phyloP scores from a whole-genome alignment of 2,113 vertebrate genomes.

The Sinosuthora webbiana region DNA sequence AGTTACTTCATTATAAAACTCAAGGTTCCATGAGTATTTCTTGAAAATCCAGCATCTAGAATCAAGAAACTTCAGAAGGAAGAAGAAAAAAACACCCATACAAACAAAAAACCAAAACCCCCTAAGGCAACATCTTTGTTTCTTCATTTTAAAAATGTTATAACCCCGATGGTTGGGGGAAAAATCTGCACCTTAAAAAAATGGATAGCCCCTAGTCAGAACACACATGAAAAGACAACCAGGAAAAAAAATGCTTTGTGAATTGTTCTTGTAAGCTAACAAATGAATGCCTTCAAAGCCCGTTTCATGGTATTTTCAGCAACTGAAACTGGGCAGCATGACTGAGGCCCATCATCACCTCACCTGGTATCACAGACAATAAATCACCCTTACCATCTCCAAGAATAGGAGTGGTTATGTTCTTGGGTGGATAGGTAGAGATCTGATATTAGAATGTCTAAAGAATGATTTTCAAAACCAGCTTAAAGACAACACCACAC shows the following conservation, averaged over 20 bases:
- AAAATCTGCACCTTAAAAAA: background rate
- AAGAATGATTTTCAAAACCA: background rate
- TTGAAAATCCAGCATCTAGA: background rate
- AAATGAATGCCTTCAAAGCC: background rate
- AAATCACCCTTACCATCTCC: background rate
- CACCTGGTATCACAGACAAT: background rate
- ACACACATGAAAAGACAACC: background rate
- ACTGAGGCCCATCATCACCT: background rate
- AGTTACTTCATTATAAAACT: background rate
- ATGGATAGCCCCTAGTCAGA: background rate
- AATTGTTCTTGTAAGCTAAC: background rate
- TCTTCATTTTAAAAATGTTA: background rate
- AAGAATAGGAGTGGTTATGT: background rate
- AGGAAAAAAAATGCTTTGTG: background rate
- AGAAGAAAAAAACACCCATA: background rate
- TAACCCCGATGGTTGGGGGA: background rate
- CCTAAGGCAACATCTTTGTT: background rate
- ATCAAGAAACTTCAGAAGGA: background rate
- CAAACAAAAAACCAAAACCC: accelerated
- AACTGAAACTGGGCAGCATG: background rate
- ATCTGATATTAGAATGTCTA: background rate
- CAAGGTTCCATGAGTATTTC: background rate
- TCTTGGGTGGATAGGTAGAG: background rate
- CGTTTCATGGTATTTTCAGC: accelerated
- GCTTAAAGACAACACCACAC: background rate